These are phyloP conservation scores for Drosophila trapezifrons DNA, from an alignment of 1,140 invertebrate species.

Conservation along the genomic window DNA sequence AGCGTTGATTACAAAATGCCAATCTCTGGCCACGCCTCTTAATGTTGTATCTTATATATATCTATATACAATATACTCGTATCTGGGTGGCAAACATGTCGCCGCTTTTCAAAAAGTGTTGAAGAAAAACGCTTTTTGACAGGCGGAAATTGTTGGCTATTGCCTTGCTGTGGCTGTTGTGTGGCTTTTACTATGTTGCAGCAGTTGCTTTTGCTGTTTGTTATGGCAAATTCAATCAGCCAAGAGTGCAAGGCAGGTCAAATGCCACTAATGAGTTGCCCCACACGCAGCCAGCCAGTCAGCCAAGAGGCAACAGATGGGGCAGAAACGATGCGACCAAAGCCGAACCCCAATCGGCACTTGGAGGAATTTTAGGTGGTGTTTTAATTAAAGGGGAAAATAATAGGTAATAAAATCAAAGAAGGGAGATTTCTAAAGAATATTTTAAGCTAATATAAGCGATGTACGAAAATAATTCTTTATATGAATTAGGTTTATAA, in stretches of 20 bases:
- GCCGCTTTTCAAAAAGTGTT: slow-evolving; percentile 58
- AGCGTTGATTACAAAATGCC: slow-evolving; percentile 81
- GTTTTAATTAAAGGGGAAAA: no score
- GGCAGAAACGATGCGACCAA: slow-evolving; percentile 45
- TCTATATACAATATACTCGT: no score
- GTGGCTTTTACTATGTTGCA: slow-evolving; percentile 23
- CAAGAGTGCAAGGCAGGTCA: slow-evolving; percentile 77
- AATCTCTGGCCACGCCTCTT: slow-evolving; percentile 42
- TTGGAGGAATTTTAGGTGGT: background rate
- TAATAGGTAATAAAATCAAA: no score
- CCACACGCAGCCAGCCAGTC: slow-evolving; percentile 76
- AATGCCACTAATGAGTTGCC: slow-evolving; percentile 82
- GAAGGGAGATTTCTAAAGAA: no score
- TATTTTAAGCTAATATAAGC: no score
- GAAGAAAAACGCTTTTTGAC: slow-evolving; percentile 71
- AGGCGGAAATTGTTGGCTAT: slow-evolving; percentile 65
- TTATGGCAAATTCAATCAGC: slow-evolving; percentile 77
- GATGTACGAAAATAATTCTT: no score
- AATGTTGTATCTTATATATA: slow-evolving; percentile 7
- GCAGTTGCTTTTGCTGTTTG: slow-evolving; percentile 50
- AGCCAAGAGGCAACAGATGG: slow-evolving; percentile 27
- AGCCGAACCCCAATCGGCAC: slow-evolving; percentile 21
- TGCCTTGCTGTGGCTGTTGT: slow-evolving; percentile 27
- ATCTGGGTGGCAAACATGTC: slow-evolving; percentile 45
- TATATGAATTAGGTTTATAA: no score